Evolutionary conservation across 1,140 invertebrate genomes (phyloP), one percentile per base, ranked within the genome.

Genomic region (Vanessa atalanta): DNA sequence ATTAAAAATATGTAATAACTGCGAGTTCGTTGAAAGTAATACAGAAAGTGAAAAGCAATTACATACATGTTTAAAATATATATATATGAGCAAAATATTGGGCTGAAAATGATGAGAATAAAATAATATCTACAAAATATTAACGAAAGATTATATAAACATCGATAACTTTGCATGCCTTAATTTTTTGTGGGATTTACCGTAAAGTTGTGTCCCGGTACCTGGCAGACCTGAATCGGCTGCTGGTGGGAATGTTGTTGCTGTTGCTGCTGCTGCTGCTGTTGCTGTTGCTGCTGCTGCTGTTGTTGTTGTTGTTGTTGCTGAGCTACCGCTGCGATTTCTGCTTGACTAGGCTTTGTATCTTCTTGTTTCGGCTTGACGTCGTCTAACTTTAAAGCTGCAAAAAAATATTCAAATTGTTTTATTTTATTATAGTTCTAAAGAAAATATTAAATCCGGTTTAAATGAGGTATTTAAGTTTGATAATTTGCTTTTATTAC

Each of bases 361-460:
- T 93, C 93, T 81, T 93, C 93, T 81, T 93, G 93, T 72, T 93
- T 93, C 6, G 93, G 93, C 66, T 93, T 93, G 16, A 93, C 93
- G 77, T 93, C 93, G 68, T 93, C 93, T 74, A 93, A 77, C 83
- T 93, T 93, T 64, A 93, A 79, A 47, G 92, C 91, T 93, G 80
- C 20, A 64, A 73, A 14, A 2, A n/a, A 37, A 37, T 8, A 16
- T 61, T 8, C 1, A 47, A 16, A 64, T 11, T n/a, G 61, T 64
- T 16, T 26, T 5, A 50, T 50, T 50, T 50, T 15, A 50, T 50
- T 48, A 15, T 15, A 0, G n/a, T 2, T n/a, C 8, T 7, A 23
- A 57, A 57, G 16, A 14, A 57, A 57, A 11, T 57, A 57, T 20
- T 57, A 13, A 57, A 57, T n/a, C 20, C 11, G 8, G 13, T 23